A percentile compares a stretch with the other conserved stretches of the same genome.
These are phyloP conservation scores for Cantharis flavilabris DNA, from an alignment of 2,888 invertebrate species.

Conservation along the genomic window DNA sequence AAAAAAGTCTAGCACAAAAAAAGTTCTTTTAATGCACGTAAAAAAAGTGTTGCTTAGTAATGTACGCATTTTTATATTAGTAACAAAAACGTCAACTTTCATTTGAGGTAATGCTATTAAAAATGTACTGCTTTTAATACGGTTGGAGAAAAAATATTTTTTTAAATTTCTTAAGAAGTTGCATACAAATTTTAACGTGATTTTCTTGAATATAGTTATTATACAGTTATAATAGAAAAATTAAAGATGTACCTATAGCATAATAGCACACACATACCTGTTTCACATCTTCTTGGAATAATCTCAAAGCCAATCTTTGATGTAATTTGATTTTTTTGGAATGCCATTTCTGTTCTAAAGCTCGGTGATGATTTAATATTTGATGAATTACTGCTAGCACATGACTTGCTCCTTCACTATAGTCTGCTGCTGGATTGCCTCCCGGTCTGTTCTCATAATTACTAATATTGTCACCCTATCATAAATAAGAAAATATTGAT, in stretches of 20 bases:
- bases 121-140: too few relatives aligned
- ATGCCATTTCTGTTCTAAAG: constrained; percentile 93
- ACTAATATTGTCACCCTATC: constrained; percentile 59
- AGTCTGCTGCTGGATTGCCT: constrained; percentile 91
- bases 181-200: neutral
- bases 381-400: constrained; percentile 96
- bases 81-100: too few relatives aligned
- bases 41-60: too few relatives aligned
- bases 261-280: constrained; percentile 65
- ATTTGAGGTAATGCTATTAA: too few relatives aligned
- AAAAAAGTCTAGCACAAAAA: too few relatives aligned
- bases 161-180: neutral
- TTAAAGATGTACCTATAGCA: neutral
- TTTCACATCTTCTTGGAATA: constrained; percentile 97
- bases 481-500: constrained; percentile 11
- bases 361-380: constrained; percentile 92
- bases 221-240: neutral
- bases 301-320: constrained; percentile 85
- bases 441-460: constrained; percentile 62
- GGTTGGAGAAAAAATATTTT: neutral
- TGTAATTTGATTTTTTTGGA: constrained; percentile 93
- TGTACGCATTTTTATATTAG: too few relatives aligned
- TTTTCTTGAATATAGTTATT: neutral
- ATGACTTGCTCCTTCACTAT: constrained; percentile 95
- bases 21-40: too few relatives aligned